Evolutionary conservation across 1,140 invertebrate species (phyloP), one percentile per base, ranked within the genome.

Genomic region (Tetramorium simillimum): DNA sequence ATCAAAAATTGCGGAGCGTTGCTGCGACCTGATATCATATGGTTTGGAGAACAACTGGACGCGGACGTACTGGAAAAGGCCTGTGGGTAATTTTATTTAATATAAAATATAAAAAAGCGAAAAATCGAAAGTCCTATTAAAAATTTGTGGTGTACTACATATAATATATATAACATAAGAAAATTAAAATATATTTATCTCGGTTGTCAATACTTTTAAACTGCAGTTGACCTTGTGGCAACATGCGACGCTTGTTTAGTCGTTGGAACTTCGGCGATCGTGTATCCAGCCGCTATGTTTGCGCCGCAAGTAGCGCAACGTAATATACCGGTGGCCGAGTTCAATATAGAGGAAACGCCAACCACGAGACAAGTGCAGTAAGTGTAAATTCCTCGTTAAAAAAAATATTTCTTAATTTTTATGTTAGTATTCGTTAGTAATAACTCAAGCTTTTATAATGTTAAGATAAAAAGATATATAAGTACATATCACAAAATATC

Each of bases 261-360:
- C 43, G 97, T 99, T 85, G 97, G 98, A 7, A 99, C 98, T 18
- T 98, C 98, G 28, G 98, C 98, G 2, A 96, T 98, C 12, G 98
- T 99, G 3, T 98, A 99, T 95, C 98, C 98, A 18, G 98, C 98
- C n/a, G 98, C 98, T n/a, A 97, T 98, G 97, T 99, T 98, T 96
- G 98, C 98, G 6, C 98, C 98, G 0, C 94, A 96, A 91, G 97
- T 98, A 0, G 97, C 98, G 24, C 94, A 95, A 21, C 95, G 98
- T 88, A 97, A 97, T 9, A 96, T 98, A 28, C 96, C 97, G 37
- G 98, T 99, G 9, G 98, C 98, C 1, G 98, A 99, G 95, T 99
- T 99, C 92, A 99, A 99, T 92, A 95, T 99, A 85, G 98, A 98
- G 95, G 92, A 96, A 10, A 98, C 98, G 43, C 96, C 97, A 37